phyloP scores from a whole-genome alignment of 1,140 invertebrate species.

The Cepaea nemoralis region DNA sequence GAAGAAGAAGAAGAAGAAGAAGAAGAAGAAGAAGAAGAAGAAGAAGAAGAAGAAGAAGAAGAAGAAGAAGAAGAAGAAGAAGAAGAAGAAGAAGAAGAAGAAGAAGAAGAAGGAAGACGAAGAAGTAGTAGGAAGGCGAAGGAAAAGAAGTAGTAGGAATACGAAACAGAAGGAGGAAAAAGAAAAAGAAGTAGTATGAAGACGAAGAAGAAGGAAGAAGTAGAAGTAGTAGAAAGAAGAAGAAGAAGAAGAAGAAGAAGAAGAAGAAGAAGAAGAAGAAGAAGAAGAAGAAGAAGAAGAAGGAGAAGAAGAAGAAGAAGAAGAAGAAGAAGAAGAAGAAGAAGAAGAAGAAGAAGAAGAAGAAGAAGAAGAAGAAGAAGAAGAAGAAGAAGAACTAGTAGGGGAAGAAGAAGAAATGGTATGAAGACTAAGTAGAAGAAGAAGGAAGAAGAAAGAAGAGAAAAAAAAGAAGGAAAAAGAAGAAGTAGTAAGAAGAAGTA shows the following conservation, averaged over 20 bases:
- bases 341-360: constrained; percentile 5
- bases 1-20: background rate
- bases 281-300: background rate
- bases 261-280: background rate
- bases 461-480: background rate
- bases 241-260: background rate
- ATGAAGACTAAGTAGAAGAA: background rate
- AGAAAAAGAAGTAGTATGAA: too few species aligned
- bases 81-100: background rate
- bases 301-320: too few species aligned
- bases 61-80: background rate
- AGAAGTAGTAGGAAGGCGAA: too few species aligned
- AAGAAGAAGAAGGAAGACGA: too few species aligned
- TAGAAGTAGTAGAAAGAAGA: background rate
- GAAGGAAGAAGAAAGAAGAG: background rate
- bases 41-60: background rate
- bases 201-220: too few species aligned
- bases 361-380: too few species aligned
- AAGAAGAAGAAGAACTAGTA: background rate
- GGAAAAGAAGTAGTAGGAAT: background rate
- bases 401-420: too few species aligned
- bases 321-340: background rate
- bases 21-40: background rate
- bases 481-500: constrained; percentile 11
- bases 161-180: background rate